Conservation (phyloP, 2,888 invertebrate genomes). For the Girardia tigrina region DNA sequence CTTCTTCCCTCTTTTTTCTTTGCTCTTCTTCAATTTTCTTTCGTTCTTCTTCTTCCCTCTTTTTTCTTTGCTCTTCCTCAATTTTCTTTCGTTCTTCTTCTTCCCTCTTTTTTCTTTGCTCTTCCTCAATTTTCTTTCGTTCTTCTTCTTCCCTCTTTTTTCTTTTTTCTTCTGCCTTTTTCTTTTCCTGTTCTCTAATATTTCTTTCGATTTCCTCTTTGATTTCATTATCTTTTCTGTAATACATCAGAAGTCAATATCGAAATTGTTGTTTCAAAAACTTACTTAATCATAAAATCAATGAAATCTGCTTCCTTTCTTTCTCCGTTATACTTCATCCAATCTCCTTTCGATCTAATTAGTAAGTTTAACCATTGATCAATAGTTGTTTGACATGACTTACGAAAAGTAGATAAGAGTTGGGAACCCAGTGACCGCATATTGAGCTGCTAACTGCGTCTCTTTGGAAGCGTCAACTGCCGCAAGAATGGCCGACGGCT, state of each 20-base stretch:
- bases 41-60: not conserved
- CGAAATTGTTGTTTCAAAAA: not conserved
- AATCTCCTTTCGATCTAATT: constrained; percentile 5
- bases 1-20: not conserved
- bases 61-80: constrained; percentile 10
- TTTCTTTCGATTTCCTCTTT: not conserved
- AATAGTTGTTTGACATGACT: not conserved
- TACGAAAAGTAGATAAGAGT: constrained; percentile 46
- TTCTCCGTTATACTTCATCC: constrained; percentile 6
- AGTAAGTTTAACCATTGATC: not conserved
- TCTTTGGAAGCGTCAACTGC: constrained; percentile 61
- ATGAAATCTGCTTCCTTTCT: constrained; percentile 6
- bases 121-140: constrained; percentile 1
- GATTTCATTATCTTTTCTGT: not conserved
- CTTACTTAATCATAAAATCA: constrained; percentile 31
- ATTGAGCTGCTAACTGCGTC: constrained; percentile 55
- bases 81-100: constrained; percentile 3
- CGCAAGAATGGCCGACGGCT: constrained; percentile 45
- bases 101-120: not conserved
- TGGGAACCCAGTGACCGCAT: constrained; percentile 58
- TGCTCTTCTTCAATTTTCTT: constrained; percentile 9
- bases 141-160: constrained; percentile 5
- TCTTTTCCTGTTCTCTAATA: not conserved
- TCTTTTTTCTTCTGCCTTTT: not conserved
- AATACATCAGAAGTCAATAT: not conserved